Evolutionary conservation across 2,888 invertebrate genomes (phyloP).

Genomic region (Amblyjoppa fuscipennis): DNA sequence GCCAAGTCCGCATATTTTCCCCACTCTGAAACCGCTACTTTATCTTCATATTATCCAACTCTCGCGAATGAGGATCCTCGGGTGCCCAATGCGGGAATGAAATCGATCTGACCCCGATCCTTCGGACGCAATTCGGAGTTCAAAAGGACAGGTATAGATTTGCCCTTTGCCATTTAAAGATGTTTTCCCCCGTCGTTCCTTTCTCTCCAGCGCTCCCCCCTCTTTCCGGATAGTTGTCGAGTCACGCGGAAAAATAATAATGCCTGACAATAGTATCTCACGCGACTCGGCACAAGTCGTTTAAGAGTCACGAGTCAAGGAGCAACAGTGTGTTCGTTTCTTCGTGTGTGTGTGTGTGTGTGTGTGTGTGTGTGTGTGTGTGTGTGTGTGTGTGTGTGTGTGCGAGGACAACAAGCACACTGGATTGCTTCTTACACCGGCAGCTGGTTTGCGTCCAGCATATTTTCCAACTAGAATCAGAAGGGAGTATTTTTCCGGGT

Average conservation of each 20-base stretch:
- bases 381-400: background rate
- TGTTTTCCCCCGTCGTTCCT: background rate
- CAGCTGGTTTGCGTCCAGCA: conserved; percentile 29
- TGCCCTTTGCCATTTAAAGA: conserved; percentile 28
- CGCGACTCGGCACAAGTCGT: conserved; percentile 41
- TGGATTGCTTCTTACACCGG: conserved; percentile 3
- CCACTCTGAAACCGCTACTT: background rate
- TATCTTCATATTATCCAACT: background rate
- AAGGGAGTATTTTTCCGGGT: background rate
- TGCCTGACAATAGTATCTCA: conserved; percentile 20
- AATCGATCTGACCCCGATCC: conserved; percentile 22
- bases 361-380: background rate
- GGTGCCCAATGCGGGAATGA: background rate
- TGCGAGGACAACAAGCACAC: conserved; percentile 17
- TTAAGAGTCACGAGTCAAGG: conserved; percentile 56
- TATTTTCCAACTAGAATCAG: background rate
- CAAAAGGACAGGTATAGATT: background rate
- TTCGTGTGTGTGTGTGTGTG: background rate
- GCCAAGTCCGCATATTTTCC: background rate
- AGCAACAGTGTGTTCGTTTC: conserved; percentile 1
- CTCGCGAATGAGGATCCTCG: background rate
- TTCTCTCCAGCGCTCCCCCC: background rate
- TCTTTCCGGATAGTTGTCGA: conserved; percentile 28
- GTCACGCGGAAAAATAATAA: conserved; percentile 35
- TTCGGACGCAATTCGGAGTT: background rate